These are phyloP conservation scores for roundworm (Caenorhabditis elegans) DNA, from an alignment of 1,140 invertebrate species.

Conservation along the genomic window WBcel235 BX284605.5:3781501-3782000, in stretches of 20 bases:
- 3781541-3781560: constrained; percentile 77
- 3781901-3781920: background rate
- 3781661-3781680: constrained; percentile 80
- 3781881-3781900: background rate
- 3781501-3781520: constrained; percentile 89
- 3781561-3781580: constrained; percentile 82
- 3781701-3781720: background rate
- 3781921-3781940: background rate
- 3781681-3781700: constrained; percentile 12
- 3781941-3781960: constrained; percentile 18
- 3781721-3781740: constrained; percentile 51
- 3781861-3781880: background rate
- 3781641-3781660: constrained; percentile 74
- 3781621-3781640: constrained; percentile 72
- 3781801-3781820: background rate
- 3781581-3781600: constrained; percentile 75
- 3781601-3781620: constrained; percentile 71
- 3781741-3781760: constrained; percentile 50
- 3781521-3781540: constrained; percentile 70
- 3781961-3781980: background rate
- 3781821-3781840: constrained; percentile 10
- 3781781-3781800: constrained; percentile 50
- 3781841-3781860: constrained; percentile 24
- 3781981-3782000: constrained; percentile 18
- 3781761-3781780: constrained; percentile 60